These are phyloP conservation scores for Syngnathus acus DNA, from an alignment of 2,797 vertebrate genomes.

Conservation along the genomic window DNA sequence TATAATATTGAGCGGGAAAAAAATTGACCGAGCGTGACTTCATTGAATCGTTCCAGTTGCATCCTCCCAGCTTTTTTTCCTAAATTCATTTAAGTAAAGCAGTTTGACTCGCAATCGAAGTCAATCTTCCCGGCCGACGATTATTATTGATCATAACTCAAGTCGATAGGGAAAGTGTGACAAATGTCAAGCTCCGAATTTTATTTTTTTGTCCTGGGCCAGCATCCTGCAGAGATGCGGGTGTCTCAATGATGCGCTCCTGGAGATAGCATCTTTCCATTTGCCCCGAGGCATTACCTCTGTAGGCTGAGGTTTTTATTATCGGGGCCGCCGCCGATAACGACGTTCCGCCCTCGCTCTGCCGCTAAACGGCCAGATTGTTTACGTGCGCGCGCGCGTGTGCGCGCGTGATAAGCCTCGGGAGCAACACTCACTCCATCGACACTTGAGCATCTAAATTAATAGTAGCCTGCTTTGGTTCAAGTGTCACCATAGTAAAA, in stretches of 20 bases:
- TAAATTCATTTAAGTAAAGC: conserved; percentile 9
- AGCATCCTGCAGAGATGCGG: conserved; percentile 39
- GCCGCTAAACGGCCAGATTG: conserved; percentile 49
- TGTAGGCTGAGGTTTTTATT: conserved; percentile 63
- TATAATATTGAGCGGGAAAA: neutral
- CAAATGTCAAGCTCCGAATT: neutral
- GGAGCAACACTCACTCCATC: neutral
- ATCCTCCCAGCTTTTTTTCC: neutral
- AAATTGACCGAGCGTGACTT: neutral
- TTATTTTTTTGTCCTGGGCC: conserved; percentile 7
- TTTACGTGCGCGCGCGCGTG: neutral
- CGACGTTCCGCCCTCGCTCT: conserved; percentile 54
- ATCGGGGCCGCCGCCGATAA: conserved; percentile 74
- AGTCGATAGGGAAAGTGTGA: conserved; percentile 10
- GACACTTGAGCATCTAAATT: neutral
- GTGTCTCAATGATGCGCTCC: conserved; percentile 40
- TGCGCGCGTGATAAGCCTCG: neutral
- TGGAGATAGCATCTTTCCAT: conserved; percentile 74
- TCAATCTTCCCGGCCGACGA: conserved; percentile 22
- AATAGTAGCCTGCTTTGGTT: neutral
- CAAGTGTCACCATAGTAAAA: neutral
- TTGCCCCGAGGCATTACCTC: conserved; percentile 68
- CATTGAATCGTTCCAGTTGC: neutral
- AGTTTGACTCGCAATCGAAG: conserved; percentile 28
- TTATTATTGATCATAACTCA: conserved; percentile 32